A percentile compares a stretch with the other conserved stretches of the same genome.
Conservation (phyloP, 2,888 invertebrate genomes). For the Slavum lentiscoides region DNA sequence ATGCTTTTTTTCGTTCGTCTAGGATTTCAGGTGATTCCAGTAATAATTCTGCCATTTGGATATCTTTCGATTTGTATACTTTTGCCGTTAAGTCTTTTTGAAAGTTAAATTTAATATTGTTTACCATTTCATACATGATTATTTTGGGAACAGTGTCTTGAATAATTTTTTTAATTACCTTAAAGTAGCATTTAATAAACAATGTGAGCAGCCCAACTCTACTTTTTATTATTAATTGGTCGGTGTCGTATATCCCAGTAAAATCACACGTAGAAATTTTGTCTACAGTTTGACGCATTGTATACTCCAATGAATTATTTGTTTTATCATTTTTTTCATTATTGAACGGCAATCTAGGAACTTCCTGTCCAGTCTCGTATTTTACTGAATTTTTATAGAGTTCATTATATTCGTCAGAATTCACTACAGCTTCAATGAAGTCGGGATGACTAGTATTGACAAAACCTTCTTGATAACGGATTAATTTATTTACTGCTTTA, state of each 20-base stretch:
- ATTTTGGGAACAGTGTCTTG: constrained; percentile 20
- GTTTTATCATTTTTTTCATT: background rate
- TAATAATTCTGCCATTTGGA: constrained; percentile 6
- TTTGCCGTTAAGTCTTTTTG: constrained; percentile 12
- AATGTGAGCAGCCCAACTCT: background rate
- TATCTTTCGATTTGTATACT: constrained; percentile 24
- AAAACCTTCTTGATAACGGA: background rate
- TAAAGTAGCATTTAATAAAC: constrained; percentile 34
- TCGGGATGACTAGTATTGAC: constrained; percentile 29
- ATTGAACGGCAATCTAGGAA: background rate
- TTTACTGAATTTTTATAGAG: background rate
- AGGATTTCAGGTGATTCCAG: constrained; percentile 3
- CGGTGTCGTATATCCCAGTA: background rate
- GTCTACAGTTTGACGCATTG: background rate
- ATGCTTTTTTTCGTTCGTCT: background rate
- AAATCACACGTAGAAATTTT: constrained; percentile 22
- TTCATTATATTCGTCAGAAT: background rate
- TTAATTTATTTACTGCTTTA: constrained; percentile 1
- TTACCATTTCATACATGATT: constrained; percentile 37
- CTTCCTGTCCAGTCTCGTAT: background rate
- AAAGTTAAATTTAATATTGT: constrained; percentile 13
- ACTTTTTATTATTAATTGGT: constrained; percentile 9
- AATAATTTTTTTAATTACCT: constrained; percentile 32
- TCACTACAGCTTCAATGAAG: constrained; percentile 3
- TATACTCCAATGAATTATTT: too few relatives aligned